Percentiles rank a stretch among this genome's conserved stretches.
Evolutionary conservation across 2,113 vertebrate genomes (phyloP).

Genomic region (Phainopepla nitens): DNA sequence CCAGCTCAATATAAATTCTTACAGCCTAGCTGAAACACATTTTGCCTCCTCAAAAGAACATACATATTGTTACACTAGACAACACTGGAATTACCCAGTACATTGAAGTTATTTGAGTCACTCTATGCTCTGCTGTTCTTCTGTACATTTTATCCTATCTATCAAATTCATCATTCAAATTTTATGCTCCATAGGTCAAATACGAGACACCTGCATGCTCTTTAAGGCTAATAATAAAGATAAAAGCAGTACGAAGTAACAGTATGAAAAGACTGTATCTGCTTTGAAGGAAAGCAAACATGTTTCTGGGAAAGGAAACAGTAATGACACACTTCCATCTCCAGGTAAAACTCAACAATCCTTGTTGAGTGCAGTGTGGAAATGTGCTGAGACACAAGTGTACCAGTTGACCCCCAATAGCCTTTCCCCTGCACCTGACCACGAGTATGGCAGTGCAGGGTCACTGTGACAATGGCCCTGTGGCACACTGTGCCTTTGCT

Average conservation of each 20-base stretch:
- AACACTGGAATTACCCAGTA: neutral
- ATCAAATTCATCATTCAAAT: neutral
- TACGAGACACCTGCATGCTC: neutral
- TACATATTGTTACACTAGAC: neutral
- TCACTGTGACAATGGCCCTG: neutral
- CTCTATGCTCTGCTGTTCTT: neutral
- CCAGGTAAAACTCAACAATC: neutral
- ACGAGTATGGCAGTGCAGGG: fast-evolving
- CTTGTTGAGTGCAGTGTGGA: fast-evolving
- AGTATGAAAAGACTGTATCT: neutral
- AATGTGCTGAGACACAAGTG: neutral
- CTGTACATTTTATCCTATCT: neutral
- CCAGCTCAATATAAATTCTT: neutral
- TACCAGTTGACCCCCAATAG: neutral
- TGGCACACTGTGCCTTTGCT: fast-evolving
- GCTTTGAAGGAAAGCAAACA: neutral
- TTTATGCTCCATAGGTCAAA: neutral
- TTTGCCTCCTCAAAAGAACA: neutral
- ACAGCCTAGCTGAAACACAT: fast-evolving
- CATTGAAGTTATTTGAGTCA: neutral
- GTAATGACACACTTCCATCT: neutral
- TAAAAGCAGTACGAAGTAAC: neutral
- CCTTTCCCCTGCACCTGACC: neutral
- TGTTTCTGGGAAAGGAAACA: neutral
- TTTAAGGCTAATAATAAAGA: neutral